Evolutionary conservation across 2,888 invertebrate genomes (phyloP).

Genomic region (Brenthis daphne): DNA sequence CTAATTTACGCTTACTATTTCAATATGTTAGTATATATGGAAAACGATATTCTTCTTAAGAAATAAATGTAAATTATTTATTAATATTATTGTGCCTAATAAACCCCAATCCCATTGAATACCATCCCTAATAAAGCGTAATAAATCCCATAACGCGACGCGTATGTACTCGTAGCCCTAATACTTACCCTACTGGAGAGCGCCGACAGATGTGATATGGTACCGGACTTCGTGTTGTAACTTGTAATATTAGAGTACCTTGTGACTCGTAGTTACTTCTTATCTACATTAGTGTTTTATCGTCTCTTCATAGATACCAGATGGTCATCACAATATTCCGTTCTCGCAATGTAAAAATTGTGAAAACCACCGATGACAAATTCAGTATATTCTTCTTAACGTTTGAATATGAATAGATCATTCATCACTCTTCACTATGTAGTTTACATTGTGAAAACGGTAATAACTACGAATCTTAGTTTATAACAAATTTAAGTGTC

Average conservation of each 20-base stretch:
- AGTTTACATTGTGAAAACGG: constrained; percentile 57
- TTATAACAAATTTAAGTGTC: constrained; percentile 77
- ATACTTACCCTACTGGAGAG: background rate
- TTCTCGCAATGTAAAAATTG: constrained; percentile 48
- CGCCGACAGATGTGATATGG: constrained; percentile 41
- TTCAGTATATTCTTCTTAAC: background rate
- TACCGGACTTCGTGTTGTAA: constrained; percentile 58
- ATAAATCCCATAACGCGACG: too few relatives aligned
- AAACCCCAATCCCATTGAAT: constrained; percentile 48
- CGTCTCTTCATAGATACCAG: constrained; percentile 64
- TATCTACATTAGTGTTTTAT: constrained; percentile 56
- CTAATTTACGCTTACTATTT: constrained; percentile 80
- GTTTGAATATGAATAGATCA: constrained; percentile 37
- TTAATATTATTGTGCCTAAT: constrained; percentile 70
- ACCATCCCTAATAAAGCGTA: background rate
- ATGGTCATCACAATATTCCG: constrained; percentile 50
- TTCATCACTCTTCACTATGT: constrained; percentile 32
- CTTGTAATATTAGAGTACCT: constrained; percentile 53
- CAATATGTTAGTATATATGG: constrained; percentile 66
- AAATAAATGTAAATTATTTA: constrained; percentile 63
- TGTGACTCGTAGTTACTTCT: constrained; percentile 47
- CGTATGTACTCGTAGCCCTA: too few relatives aligned
- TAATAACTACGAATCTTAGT: constrained; percentile 70
- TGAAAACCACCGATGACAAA: background rate
- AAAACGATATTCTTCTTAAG: constrained; percentile 69